Evolutionary conservation across 2,797 vertebrate species (phyloP), one percentile per base, ranked within the genome.

Genomic region (Rhadinocentrus ornatus): DNA sequence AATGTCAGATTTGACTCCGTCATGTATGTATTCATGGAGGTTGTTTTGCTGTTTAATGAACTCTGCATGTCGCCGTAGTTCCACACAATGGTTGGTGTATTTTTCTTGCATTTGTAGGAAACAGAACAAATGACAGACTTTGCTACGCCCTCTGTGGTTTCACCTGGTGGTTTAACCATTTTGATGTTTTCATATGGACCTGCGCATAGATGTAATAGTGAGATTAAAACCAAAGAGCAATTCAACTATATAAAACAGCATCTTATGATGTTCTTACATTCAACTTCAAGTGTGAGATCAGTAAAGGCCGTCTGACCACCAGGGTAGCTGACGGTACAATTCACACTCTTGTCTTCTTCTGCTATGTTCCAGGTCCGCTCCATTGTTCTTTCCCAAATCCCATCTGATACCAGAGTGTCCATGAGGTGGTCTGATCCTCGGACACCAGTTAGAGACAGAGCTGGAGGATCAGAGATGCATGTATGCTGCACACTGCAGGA

Each of bases 51-150:
- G 0, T 1, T 1, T 2, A 6, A 2, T 2, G 34, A 48, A 32
- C 52, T 78, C 44, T 67, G 62, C 88, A 91, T 84, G 41, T 91
- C 66, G 58, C 78, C 16, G 61, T 77, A 88, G 81, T 92, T 92
- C 90, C 91, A 93, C 26, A 29, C 22, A 12, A 93, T 80, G 26
- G 0, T 24, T 34, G 86, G 90, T 58, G 0, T 24, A 41, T 86
- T 78, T 65, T 39, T 85, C 48, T 54, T 71, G 71, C 90, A 92
- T 34, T 77, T 86, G 73, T 92, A 87, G 31, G 60, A 24, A 39
- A 92, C 79, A 2, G 79, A 85, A 29, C 91, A 93, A 20, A 62
- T 82, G 1, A 91, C 84, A 69, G 68, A 85, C 16, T 63, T 59
- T 48, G 80, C 85, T 1, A 85, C 55, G 2, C 90, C 91, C 68